Evolutionary conservation across 2,888 invertebrate species (phyloP).

Genomic region (Parascotia fuliginaria): DNA sequence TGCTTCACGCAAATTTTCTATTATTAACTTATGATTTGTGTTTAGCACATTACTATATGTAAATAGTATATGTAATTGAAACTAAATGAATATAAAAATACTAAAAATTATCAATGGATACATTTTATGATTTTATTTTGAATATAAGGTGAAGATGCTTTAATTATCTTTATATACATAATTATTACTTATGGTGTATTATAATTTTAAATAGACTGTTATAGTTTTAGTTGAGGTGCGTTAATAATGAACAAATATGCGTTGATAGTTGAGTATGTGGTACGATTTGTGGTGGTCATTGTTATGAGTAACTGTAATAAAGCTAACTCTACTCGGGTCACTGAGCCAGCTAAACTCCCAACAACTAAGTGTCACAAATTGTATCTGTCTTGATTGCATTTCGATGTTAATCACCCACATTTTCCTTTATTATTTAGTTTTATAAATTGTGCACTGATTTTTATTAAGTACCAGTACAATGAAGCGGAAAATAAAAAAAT

Average conservation of each 20-base stretch:
- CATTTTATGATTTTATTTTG: constrained; percentile 82
- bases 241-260: constrained; percentile 63
- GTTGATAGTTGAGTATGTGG: constrained; percentile 45
- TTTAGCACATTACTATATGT: constrained; percentile 67
- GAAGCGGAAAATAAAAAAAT: constrained; percentile 71
- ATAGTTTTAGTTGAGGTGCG: constrained; percentile 81
- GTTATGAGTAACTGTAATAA: constrained; percentile 19
- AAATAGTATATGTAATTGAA: constrained; percentile 76
- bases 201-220: constrained; percentile 86
- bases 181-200: constrained; percentile 81
- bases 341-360: constrained; percentile 48
- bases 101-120: constrained; percentile 68
- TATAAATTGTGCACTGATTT: constrained; percentile 77
- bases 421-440: constrained; percentile 68
- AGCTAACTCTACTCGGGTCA: constrained; percentile 18
- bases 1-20: constrained; percentile 69
- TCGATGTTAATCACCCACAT: constrained; percentile 57
- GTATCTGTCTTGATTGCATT: constrained; percentile 55
- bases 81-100: constrained; percentile 70
- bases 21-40: constrained; percentile 78
- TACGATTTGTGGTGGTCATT: constrained; percentile 22
- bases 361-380: constrained; percentile 66
- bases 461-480: constrained; percentile 69
- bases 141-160: constrained; percentile 85
- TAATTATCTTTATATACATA: constrained; percentile 82